Conservation (phyloP, 1,140 invertebrate genomes). For the Phenacoccus solenopsis region DNA sequence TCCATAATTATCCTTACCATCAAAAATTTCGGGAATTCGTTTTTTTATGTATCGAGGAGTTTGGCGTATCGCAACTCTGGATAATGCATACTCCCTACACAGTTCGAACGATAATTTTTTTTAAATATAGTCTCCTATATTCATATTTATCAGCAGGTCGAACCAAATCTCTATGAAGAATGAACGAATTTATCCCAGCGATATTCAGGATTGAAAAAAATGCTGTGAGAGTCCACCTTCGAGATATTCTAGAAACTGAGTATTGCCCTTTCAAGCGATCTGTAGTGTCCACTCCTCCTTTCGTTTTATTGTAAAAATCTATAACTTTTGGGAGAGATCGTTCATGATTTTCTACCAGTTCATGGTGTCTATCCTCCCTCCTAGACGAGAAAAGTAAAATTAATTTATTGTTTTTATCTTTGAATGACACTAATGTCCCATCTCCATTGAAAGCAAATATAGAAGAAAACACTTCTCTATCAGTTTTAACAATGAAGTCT, state of each 20-base stretch:
- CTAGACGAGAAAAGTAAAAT: slow-evolving; percentile 6
- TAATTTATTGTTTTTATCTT: slow-evolving; percentile 13
- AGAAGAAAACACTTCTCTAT: not conserved
- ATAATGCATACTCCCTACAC: too few relatives aligned
- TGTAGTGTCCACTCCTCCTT: slow-evolving; percentile 12
- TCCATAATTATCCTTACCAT: too few relatives aligned
- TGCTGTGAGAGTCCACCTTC: slow-evolving; percentile 23
- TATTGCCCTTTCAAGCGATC: slow-evolving; percentile 20
- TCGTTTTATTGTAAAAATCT: slow-evolving; percentile 25
- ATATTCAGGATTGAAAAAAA: slow-evolving; percentile 19
- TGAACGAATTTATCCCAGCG: slow-evolving; percentile 11
- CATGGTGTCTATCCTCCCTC: not conserved
- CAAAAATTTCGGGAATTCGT: too few relatives aligned
- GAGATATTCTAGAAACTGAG: slow-evolving; percentile 19
- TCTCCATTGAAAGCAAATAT: not conserved
- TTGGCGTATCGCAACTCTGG: too few relatives aligned
- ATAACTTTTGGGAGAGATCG: slow-evolving; percentile 25
- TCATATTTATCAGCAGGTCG: too few relatives aligned
- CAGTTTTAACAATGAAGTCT: not conserved
- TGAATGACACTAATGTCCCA: not conserved
- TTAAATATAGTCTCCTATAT: too few relatives aligned
- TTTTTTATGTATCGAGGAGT: too few relatives aligned
- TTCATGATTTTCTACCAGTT: not conserved
- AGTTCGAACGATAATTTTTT: too few relatives aligned
- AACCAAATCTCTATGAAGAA: not conserved